Conservation (phyloP, 1,140 invertebrate genomes). For the Drosophila navojoa region DNA sequence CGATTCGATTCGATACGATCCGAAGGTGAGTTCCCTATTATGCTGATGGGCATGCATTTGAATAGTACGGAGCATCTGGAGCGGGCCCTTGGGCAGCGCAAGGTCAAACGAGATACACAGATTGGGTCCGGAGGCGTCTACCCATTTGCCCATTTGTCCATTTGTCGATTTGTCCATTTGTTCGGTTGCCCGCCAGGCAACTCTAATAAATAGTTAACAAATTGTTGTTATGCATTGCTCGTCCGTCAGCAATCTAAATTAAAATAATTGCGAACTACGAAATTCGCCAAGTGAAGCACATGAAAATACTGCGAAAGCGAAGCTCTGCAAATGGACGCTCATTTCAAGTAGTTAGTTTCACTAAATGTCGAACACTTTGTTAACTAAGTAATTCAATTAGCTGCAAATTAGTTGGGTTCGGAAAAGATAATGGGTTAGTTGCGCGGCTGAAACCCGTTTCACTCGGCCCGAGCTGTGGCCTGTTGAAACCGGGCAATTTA, state of each 20-base stretch:
- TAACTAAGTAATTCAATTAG: conserved; percentile 39
- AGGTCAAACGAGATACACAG: conserved; percentile 6
- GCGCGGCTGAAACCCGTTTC: conserved; percentile 26
- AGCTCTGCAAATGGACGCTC: conserved; percentile 6
- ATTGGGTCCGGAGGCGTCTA: conserved; percentile 25
- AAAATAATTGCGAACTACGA: conserved; percentile 1
- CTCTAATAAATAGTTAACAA: neutral
- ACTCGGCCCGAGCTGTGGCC: neutral
- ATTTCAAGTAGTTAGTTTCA: conserved; percentile 8
- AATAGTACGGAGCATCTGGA: conserved; percentile 44
- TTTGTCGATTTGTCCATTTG: too few relatives aligned
- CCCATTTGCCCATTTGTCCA: neutral
- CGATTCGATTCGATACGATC: conserved; percentile 17
- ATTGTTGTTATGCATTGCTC: neutral
- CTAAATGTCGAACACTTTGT: conserved; percentile 25
- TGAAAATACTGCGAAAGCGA: neutral
- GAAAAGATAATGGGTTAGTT: conserved; percentile 40
- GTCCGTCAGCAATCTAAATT: neutral
- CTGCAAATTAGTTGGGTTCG: conserved; percentile 31
- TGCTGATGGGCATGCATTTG: conserved; percentile 21
- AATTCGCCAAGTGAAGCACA: neutral
- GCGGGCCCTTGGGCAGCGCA: conserved; percentile 32
- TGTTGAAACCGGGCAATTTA: conserved; percentile 17
- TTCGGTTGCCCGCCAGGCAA: neutral
- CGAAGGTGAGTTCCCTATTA: conserved; percentile 51